These are phyloP conservation scores for Vulpes lagopus DNA, from an alignment of 2,113 vertebrate genomes.

Conservation along the genomic window DNA sequence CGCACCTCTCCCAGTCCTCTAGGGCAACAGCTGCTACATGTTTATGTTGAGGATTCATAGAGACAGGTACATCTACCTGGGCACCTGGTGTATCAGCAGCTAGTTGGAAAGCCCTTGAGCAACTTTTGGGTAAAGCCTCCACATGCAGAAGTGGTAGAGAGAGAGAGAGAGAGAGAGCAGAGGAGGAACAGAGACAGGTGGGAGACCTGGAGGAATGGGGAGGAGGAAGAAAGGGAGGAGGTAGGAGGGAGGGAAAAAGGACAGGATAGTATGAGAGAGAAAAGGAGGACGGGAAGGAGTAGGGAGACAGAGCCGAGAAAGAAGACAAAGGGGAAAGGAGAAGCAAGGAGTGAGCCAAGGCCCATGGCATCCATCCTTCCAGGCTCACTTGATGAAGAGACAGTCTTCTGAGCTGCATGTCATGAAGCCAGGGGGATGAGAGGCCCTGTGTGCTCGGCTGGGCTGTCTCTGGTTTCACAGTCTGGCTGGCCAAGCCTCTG, in stretches of 20 bases:
- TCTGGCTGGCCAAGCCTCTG: neutral
- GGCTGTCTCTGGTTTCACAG: conserved; percentile 52
- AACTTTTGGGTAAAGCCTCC: neutral
- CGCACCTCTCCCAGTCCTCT: neutral
- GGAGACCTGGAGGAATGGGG: neutral
- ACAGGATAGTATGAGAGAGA: neutral
- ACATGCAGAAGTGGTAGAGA: neutral
- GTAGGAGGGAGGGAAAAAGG: neutral
- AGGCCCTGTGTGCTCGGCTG: neutral
- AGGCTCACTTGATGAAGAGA: neutral
- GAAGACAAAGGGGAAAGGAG: neutral
- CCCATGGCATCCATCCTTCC: neutral
- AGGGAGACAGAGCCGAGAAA: neutral
- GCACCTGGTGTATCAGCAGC: neutral
- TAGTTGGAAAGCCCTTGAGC: neutral
- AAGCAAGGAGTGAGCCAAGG: neutral
- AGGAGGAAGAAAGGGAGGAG: fast-evolving
- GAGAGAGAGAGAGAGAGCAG: neutral
- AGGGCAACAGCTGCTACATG: fast-evolving
- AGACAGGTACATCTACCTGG: fast-evolving
- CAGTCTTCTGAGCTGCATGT: neutral
- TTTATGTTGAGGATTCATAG: neutral
- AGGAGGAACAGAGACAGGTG: neutral
- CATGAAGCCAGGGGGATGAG: neutral
- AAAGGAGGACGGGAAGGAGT: neutral